These are phyloP conservation scores for Oreocharis arfaki DNA, from an alignment of 2,113 vertebrate species.

Conservation along the genomic window DNA sequence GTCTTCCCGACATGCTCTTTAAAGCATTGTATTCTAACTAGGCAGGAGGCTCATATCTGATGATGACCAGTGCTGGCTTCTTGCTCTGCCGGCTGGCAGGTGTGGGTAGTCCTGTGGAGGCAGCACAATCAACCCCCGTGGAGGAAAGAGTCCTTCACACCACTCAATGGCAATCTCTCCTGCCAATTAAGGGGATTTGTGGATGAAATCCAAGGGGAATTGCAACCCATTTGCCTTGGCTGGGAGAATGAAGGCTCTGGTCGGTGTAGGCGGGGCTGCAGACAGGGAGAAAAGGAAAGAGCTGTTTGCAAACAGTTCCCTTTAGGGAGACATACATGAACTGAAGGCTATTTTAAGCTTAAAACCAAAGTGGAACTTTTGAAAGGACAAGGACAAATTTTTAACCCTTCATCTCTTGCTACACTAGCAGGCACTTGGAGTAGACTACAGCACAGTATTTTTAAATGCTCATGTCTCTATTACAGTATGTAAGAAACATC, in stretches of 20 bases:
- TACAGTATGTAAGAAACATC: neutral
- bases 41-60: neutral
- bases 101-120: neutral
- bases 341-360: neutral
- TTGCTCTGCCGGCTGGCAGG: neutral
- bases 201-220: slow-evolving; percentile 35
- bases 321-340: neutral
- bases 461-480: neutral
- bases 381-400: neutral
- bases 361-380: neutral
- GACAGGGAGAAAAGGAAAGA: neutral
- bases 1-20: neutral
- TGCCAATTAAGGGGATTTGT: slow-evolving; percentile 11
- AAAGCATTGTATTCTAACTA: neutral
- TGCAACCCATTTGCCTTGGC: neutral
- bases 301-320: neutral
- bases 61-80: neutral
- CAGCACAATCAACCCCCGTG: neutral
- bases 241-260: neutral
- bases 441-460: neutral
- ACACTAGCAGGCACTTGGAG: neutral
- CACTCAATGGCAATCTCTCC: neutral
- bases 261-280: neutral
- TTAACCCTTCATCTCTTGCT: neutral
- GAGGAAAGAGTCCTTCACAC: slow-evolving; percentile 17